Percentiles rank a stretch among this genome's conserved stretches.
Conservation (phyloP, 1,140 invertebrate species). For the Plutomurus gul region DNA sequence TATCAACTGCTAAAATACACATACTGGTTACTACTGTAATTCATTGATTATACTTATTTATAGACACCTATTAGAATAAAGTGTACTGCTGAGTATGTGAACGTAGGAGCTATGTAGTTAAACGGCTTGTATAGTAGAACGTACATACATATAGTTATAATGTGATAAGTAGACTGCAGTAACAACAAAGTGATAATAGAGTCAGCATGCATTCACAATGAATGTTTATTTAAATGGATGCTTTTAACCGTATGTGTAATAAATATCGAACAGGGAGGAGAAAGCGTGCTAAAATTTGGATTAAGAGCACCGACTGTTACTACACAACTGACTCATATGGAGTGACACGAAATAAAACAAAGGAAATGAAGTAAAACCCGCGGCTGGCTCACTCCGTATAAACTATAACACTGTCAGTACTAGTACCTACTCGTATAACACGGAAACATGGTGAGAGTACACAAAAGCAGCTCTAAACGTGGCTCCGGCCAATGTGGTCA, state of each 20-base stretch:
- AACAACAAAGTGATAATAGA: constrained; percentile 14
- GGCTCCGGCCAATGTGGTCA: too few species aligned
- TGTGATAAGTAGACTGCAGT: background rate
- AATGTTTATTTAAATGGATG: constrained; percentile 15
- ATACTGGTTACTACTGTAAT: too few species aligned
- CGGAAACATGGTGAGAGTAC: background rate
- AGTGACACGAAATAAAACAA: background rate
- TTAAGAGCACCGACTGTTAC: background rate
- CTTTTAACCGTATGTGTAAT: background rate
- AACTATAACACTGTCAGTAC: too few species aligned
- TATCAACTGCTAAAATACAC: too few species aligned
- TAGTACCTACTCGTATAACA: too few species aligned
- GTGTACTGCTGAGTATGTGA: background rate
- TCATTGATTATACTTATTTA: too few species aligned
- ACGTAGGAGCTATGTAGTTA: too few species aligned
- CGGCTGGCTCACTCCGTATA: background rate
- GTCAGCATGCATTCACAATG: background rate
- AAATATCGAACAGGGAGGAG: constrained; percentile 16
- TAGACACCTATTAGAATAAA: too few species aligned
- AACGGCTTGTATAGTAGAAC: too few species aligned
- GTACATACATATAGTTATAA: too few species aligned
- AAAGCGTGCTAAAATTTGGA: constrained; percentile 21
- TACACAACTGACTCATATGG: background rate
- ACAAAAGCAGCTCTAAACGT: background rate
- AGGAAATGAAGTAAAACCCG: background rate